Base-by-base conservation (phyloP, 1,140 invertebrate genomes). In the Aleiodes sp. region DNA sequence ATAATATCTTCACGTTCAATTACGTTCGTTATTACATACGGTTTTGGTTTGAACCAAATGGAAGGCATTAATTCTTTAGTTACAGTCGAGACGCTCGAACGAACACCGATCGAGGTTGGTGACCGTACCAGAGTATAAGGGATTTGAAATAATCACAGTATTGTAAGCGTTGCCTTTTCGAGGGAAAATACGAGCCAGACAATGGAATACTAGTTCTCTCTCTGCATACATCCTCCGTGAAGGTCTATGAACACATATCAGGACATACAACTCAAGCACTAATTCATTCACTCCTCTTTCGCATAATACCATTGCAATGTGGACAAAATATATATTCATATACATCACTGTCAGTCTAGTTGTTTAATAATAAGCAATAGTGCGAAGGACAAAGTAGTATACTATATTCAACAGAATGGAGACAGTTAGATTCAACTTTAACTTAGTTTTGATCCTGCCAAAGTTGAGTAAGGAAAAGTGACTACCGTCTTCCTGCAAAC, bases 81-180 rank as follows among this genome's bases (percentile, higher is more conserved):
- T 35, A 37, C 24, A 63, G 60, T 19, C 60, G 31, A 63, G 60
- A 63, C 60, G 31, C 14, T 33, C 28, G 35, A 37, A 4, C 28
- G 14, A 9, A 14, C 9, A 63, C 19, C 9, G 33, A 46, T 14
- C 60, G 60, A 21, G 60, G 60, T 63, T 33, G 60, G 31, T 41
- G 60, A 63, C 60, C 60, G 35, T 37, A 43, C 26, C 2, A 10
- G 24, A 19, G 24, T 43, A 46, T 29, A 59, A 26, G 33, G 57
- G 39, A 52, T 31, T 61, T 62, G 33, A 61, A 62, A 68, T 59
- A 68, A 62, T 68, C 35, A 62, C 46, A 24, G 59, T 43, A 68
- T 68, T 68, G 66, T 68, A 68, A 62, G 56, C 35, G 37, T 62
- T 10, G 59, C 57, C 12, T 62, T 62, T 68, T 43, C 66, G 57